phyloP scores from a whole-genome alignment of 2,797 vertebrate genomes.

The Podarcis lilfordi region DNA sequence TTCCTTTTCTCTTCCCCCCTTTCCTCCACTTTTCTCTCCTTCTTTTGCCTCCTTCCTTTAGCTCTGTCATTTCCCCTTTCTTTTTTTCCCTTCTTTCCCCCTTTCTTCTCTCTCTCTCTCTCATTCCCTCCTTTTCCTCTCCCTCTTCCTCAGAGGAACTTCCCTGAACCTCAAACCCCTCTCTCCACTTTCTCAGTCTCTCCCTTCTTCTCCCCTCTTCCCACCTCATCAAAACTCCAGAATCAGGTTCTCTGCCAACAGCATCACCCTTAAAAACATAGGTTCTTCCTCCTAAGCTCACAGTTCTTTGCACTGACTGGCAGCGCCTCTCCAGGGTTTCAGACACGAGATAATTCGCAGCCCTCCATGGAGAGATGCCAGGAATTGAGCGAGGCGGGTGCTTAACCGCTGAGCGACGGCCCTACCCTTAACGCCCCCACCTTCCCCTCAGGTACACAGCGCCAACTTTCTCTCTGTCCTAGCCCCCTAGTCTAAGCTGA shows the following conservation, averaged over 20 bases:
- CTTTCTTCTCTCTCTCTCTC: background rate
- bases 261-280: background rate
- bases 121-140: background rate
- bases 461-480: too few species aligned
- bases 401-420: too few species aligned
- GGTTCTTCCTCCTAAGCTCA: too few species aligned
- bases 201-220: fast-evolving
- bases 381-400: too few species aligned
- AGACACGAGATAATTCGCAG: too few species aligned
- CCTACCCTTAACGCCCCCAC: too few species aligned
- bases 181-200: background rate
- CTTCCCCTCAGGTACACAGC: too few species aligned
- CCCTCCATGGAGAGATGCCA: too few species aligned
- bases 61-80: background rate
- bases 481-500: too few species aligned
- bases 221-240: fast-evolving
- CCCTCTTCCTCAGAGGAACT: background rate
- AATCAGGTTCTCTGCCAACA: background rate
- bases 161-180: too few species aligned
- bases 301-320: background rate
- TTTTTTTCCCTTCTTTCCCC: background rate
- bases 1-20: background rate
- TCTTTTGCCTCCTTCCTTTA: background rate
- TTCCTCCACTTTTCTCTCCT: background rate
- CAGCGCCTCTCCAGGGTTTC: background rate